These are phyloP conservation scores for Dasyornis broadbenti DNA, from an alignment of 2,113 vertebrate genomes.

Conservation along the genomic window DNA sequence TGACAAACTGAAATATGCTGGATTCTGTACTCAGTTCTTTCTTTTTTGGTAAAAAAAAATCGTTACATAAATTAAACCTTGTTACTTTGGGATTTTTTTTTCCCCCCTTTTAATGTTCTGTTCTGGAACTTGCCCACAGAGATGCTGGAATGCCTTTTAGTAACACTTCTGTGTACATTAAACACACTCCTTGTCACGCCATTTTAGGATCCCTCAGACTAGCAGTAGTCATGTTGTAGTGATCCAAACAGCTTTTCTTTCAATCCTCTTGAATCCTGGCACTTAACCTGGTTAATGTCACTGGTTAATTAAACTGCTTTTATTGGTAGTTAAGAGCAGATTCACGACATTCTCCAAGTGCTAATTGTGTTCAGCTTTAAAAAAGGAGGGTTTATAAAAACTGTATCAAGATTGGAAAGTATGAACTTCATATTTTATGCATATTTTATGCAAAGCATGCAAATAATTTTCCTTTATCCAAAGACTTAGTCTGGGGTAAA, in stretches of 20 bases:
- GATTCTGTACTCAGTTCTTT: background rate
- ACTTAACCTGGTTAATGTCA: background rate
- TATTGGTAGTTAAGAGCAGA: background rate
- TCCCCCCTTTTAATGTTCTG: background rate
- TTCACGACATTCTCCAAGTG: background rate
- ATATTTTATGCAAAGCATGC: background rate
- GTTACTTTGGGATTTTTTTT: background rate
- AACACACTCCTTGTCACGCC: background rate
- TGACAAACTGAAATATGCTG: background rate
- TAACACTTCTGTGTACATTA: background rate
- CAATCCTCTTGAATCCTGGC: background rate
- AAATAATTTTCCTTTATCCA: background rate
- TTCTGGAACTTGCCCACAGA: background rate
- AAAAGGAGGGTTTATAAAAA: background rate
- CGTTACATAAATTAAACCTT: constrained; percentile 41
- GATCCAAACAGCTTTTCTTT: background rate
- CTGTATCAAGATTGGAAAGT: background rate
- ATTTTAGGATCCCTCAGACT: background rate
- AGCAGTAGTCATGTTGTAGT: background rate
- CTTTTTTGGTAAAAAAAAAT: background rate
- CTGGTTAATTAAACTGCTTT: background rate
- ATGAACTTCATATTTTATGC: background rate
- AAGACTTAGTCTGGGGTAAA: background rate
- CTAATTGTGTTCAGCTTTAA: background rate
- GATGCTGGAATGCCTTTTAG: background rate